Evolutionary conservation across 2,888 invertebrate genomes (phyloP), one percentile per base, ranked within the genome.

Genomic region (Carcina quercana): DNA sequence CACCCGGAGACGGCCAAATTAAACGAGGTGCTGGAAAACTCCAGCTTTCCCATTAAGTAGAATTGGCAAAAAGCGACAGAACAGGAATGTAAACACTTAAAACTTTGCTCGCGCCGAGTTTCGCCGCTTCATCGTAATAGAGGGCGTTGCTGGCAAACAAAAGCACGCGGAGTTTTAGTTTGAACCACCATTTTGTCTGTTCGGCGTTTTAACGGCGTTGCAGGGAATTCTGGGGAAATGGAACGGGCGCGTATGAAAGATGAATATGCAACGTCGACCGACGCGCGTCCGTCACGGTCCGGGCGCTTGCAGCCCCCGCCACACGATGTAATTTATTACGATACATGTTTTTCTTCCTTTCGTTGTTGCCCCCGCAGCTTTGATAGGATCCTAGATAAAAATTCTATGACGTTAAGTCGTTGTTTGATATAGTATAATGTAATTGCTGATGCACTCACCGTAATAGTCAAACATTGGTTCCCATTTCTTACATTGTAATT

Each of bases 61-160:
- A 72, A 73, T 79, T 70, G 73, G 75, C 73, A 78, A 79, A 79
- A 78, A 76, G 78, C 76, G 69, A 70, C 74, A 68, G 71, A 74
- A 75, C 75, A 70, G 68, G 67, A 80, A 75, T 76, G 73, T 78
- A 80, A 80, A 78, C 78, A 80, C 79, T 80, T 78, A 75, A 80
- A 79, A 80, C 73, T 79, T 79, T 73, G 56, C 68, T 63, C 66
- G 49, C 51, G 57, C 49, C 35, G 64, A 64, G 69, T 68, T 71
- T 52, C 55, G 50, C 61, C 57, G 63, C 59, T 60, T 45, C 57
- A 47, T 47, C 52, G 63, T 66, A 68, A 67, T 65, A 72, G 72
- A 69, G 71, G 70, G 71, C 66, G 70, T 67, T 66, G 59, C 65
- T 63, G 59, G 65, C 73, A 75, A 76, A 78, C 73, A 78, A 74